Evolutionary conservation across 2,113 vertebrate genomes (phyloP).

Genomic region (Erythrocebus patas): DNA sequence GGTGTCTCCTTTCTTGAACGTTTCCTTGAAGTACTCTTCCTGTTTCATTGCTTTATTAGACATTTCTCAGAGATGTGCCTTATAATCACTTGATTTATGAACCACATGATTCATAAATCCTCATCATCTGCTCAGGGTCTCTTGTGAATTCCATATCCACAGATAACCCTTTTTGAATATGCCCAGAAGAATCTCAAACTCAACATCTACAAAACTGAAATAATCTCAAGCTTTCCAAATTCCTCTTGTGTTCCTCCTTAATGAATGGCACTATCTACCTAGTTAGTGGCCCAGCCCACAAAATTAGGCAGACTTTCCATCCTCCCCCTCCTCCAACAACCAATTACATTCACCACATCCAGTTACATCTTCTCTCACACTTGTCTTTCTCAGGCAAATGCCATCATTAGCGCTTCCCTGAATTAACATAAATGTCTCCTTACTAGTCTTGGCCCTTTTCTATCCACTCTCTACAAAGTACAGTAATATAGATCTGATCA

Average conservation of each 20-base stretch:
- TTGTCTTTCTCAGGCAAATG: not conserved
- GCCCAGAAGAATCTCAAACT: not conserved
- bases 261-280: not conserved
- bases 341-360: not conserved
- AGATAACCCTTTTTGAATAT: not conserved
- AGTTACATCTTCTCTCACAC: not conserved
- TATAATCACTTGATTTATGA: not conserved
- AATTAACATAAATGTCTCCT: not conserved
- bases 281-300: not conserved
- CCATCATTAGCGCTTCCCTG: not conserved
- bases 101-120: not conserved
- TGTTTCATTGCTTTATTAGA: not conserved
- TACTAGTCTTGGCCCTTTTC: not conserved
- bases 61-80: not conserved
- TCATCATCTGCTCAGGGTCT: not conserved
- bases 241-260: not conserved
- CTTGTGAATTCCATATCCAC: not conserved
- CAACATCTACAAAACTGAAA: not conserved
- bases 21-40: not conserved
- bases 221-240: not conserved
- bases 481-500: not conserved
- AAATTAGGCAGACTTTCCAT: not conserved
- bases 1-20: not conserved
- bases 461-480: not conserved
- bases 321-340: not conserved